phyloP scores from a whole-genome alignment of 2,888 invertebrate species.

The Autographa gamma region DNA sequence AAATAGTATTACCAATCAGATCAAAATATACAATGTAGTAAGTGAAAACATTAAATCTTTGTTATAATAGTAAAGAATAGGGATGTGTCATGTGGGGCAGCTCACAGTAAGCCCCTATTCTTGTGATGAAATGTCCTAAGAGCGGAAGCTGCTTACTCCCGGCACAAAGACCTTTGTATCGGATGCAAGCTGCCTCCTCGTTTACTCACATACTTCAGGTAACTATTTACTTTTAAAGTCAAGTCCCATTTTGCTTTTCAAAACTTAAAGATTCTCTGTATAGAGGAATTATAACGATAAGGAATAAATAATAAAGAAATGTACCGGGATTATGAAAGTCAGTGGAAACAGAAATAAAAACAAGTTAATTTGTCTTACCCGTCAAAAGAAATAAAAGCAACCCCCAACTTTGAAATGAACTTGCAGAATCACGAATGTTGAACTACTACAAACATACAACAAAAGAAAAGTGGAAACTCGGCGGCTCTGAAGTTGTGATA shows the following conservation, averaged over 20 bases:
- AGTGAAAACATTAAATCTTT: background rate
- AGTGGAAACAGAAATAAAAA: conserved; percentile 2
- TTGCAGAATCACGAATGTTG: conserved; percentile 40
- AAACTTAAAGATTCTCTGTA: background rate
- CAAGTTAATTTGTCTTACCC: conserved; percentile 25
- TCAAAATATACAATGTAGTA: background rate
- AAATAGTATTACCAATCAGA: no score
- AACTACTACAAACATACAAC: conserved; percentile 40
- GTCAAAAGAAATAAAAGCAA: conserved; percentile 23
- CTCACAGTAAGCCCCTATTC: background rate
- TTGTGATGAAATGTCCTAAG: conserved; percentile 4
- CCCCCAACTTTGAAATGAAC: conserved; percentile 29
- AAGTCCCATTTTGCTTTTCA: background rate
- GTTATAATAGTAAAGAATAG: background rate
- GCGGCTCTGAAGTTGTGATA: conserved; percentile 43
- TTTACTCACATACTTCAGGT: background rate
- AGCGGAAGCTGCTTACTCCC: background rate
- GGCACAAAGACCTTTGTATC: conserved; percentile 4
- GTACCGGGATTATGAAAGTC: background rate
- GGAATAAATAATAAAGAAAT: conserved; percentile 13
- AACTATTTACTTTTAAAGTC: background rate
- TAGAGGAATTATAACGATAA: background rate
- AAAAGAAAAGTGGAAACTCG: conserved; percentile 50
- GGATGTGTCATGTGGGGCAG: conserved; percentile 1
- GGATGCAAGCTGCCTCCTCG: background rate